A percentile compares a stretch with the other conserved stretches of the same genome.
Conservation (phyloP, 2,888 invertebrate species). For the Harpalus rubripes region DNA sequence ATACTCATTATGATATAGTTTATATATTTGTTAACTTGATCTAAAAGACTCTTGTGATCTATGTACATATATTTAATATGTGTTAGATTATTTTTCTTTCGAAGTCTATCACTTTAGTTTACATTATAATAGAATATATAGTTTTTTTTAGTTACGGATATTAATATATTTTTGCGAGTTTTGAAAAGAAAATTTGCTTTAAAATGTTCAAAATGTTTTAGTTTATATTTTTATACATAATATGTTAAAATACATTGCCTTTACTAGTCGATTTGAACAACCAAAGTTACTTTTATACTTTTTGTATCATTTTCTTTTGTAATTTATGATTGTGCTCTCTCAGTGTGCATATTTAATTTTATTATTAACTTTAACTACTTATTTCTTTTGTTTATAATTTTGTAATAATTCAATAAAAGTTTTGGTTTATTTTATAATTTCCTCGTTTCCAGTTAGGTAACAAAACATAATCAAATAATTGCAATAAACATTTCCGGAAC, state of each 20-base stretch:
- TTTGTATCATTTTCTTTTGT: constrained; percentile 64
- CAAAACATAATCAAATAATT: constrained; percentile 22
- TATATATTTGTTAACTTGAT: constrained; percentile 55
- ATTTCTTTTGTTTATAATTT: constrained; percentile 69
- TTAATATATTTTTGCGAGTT: constrained; percentile 63
- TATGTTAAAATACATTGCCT: constrained; percentile 68
- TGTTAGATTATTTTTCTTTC: constrained; percentile 43
- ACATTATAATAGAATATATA: constrained; percentile 27
- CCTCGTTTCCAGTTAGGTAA: not conserved
- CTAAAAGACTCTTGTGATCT: constrained; percentile 64
- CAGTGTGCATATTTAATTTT: constrained; percentile 61
- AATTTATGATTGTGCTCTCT: constrained; percentile 60
- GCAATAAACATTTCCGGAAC: not conserved
- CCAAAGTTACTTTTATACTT: constrained; percentile 74
- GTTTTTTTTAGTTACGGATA: constrained; percentile 55
- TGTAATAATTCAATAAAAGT: constrained; percentile 69
- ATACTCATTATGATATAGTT: constrained; percentile 65
- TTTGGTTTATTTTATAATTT: constrained; percentile 44
- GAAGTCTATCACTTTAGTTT: constrained; percentile 52
- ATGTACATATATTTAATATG: constrained; percentile 63
- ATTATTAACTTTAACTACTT: constrained; percentile 67
- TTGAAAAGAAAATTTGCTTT: constrained; percentile 33
- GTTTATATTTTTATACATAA: constrained; percentile 57
- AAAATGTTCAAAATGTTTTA: constrained; percentile 59
- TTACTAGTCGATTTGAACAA: constrained; percentile 77